Conservation (phyloP, 2,797 vertebrate species). For the Vireo griseus region DNA sequence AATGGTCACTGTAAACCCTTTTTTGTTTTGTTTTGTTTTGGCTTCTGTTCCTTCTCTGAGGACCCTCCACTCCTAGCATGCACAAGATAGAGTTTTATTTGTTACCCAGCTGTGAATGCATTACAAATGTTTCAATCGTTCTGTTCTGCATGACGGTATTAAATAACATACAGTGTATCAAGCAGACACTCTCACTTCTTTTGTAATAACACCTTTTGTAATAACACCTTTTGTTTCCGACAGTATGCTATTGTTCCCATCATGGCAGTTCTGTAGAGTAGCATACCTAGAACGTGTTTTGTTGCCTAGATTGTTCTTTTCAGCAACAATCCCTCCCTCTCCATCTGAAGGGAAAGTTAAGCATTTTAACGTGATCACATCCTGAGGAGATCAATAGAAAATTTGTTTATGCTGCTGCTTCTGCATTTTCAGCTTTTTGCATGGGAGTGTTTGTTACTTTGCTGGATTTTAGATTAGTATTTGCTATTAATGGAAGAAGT, state of each 20-base stretch:
- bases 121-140: slow-evolving; percentile 69
- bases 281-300: slow-evolving; percentile 40
- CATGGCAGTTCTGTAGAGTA: slow-evolving; percentile 53
- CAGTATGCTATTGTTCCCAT: slow-evolving; percentile 39
- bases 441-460: slow-evolving; percentile 57
- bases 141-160: slow-evolving; percentile 79
- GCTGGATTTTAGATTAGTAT: slow-evolving; percentile 42
- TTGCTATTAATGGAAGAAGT: slow-evolving; percentile 51
- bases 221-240: slow-evolving; percentile 72
- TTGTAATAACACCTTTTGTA: slow-evolving; percentile 66
- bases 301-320: slow-evolving; percentile 11
- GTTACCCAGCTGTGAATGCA: slow-evolving; percentile 81
- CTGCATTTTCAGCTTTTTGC: slow-evolving; percentile 67
- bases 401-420: slow-evolving; percentile 45
- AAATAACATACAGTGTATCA: slow-evolving; percentile 70
- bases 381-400: slow-evolving; percentile 25
- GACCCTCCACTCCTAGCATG: slow-evolving; percentile 84
- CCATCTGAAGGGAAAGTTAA: slow-evolving; percentile 55
- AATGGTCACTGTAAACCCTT: slow-evolving; percentile 83
- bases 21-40: slow-evolving; percentile 73
- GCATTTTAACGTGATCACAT: neutral
- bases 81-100: slow-evolving; percentile 79
- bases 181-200: slow-evolving; percentile 66
- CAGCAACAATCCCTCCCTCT: slow-evolving; percentile 61
- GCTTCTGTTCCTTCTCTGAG: slow-evolving; percentile 75